Percentiles rank a stretch among this genome's conserved stretches.
Conservation (phyloP, 2,797 vertebrate genomes). For the Bradypodion pumilum region DNA sequence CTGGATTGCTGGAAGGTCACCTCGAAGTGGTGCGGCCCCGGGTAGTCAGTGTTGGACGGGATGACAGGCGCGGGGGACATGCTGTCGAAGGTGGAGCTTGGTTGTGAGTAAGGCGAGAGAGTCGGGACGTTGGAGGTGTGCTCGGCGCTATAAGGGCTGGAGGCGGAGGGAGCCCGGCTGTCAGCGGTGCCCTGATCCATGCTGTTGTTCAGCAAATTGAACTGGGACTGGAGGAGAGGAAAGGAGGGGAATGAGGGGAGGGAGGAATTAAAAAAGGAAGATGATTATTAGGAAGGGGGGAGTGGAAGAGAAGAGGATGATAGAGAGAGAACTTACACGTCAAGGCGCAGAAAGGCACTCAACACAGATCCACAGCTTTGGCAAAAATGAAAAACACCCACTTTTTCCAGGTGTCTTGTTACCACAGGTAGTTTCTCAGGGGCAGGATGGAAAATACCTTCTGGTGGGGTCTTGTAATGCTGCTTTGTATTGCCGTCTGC, state of each 20-base stretch:
- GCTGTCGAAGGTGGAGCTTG: constrained; percentile 98
- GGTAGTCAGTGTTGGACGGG: constrained; percentile 98
- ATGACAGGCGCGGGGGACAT: constrained; percentile 96
- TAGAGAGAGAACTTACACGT: constrained; percentile 71
- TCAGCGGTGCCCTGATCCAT: constrained; percentile 96
- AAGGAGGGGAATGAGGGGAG: constrained; percentile 63
- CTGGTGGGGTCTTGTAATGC: background rate
- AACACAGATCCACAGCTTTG: constrained; percentile 46
- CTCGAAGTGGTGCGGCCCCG: constrained; percentile 93
- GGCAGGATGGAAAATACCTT: constrained; percentile 43
- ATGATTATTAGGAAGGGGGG: constrained; percentile 54
- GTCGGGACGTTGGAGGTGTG: constrained; percentile 92
- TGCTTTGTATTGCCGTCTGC: background rate
- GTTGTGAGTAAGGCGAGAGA: constrained; percentile 95
- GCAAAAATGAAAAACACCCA: no score
- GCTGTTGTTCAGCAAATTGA: constrained; percentile 97
- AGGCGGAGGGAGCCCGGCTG: constrained; percentile 85
- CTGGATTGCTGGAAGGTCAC: constrained; percentile 99
- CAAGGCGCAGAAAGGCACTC: constrained; percentile 66
- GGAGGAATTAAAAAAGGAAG: constrained; percentile 77
- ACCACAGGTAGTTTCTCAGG: constrained; percentile 78
- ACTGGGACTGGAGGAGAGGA: constrained; percentile 90
- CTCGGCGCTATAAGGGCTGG: constrained; percentile 96
- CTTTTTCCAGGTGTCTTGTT: constrained; percentile 83
- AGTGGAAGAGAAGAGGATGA: constrained; percentile 78